These are phyloP conservation scores for Aplysina aerophoba DNA, from an alignment of 37 sponge, comb jelly and placozoan genomes.

Conservation along the genomic window DNA sequence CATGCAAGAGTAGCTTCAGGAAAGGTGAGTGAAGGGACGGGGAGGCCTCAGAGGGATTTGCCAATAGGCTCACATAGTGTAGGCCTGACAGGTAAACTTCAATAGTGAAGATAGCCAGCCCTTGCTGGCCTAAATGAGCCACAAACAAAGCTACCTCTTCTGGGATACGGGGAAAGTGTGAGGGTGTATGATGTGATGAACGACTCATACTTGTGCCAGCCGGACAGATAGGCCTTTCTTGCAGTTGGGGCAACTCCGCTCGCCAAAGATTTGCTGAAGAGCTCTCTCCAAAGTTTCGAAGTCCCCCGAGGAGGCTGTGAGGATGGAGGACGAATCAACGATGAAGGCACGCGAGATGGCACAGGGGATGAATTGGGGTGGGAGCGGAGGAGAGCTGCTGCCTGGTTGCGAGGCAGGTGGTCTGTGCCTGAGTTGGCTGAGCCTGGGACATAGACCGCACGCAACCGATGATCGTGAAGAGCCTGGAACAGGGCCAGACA, in stretches of 20 bases:
- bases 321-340: constrained; percentile 10
- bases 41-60: background rate
- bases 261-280: constrained; percentile 27
- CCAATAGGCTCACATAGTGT: background rate
- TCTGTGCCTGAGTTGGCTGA: too few species aligned
- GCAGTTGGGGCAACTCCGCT: constrained; percentile 38
- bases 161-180: constrained; percentile 27
- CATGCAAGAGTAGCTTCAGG: background rate
- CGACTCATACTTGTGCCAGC: background rate
- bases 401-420: too few species aligned
- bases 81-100: constrained; percentile 46
- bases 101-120: background rate
- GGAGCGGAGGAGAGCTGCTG: constrained; percentile 20
- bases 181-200: background rate
- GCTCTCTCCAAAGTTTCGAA: constrained; percentile 38
- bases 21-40: background rate
- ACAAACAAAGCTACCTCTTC: constrained; percentile 18
- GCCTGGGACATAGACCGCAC: too few species aligned
- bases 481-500: too few species aligned
- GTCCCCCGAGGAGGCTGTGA: constrained; percentile 36
- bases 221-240: constrained; percentile 11
- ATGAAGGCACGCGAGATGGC: constrained; percentile 22
- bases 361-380: background rate
- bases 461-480: too few species aligned
- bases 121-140: constrained; percentile 18